Evolutionary conservation across 2,113 vertebrate genomes (phyloP), one percentile per base, ranked within the genome.

Genomic region (Rhea pennata): DNA sequence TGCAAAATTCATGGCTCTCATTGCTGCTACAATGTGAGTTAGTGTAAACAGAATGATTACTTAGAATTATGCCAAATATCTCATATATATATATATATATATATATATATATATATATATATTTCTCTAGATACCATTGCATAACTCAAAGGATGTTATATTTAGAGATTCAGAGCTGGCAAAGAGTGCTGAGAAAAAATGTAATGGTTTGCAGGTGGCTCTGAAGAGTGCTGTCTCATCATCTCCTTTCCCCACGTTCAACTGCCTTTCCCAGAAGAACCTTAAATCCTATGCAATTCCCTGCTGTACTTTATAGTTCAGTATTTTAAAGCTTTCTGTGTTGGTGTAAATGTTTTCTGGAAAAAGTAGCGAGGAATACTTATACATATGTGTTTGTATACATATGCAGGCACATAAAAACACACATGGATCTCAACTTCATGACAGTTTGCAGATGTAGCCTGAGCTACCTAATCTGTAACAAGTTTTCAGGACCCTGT

Each of bases 341-440:
- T 48, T 61, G 15, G 5, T 4, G 4, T 11, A 17, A 50, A 23
- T 33, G 29, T 48, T 59, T 48, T 42, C 26, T 58, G 40, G 27
- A 27, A 67, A 78, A 54, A 61, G 19, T 7, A 48, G n/a, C 56
- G 66, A 67, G 54, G 64, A 58, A 50, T 50, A 61, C 29, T 36
- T 48, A n/a, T 42, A 29, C 9, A 4, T 33, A 12, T 22, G 5
- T 14, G 17, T 53, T 85, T 56, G n/a, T 62, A 48, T 5, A 22
- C 2, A 3, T 11, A 39, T 48, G 26, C 46, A 40, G 2, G 1
- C 31, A 36, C 6, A 15, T 51, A 31, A 44, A 23, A 2, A 19
- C 50, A 20, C 2, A 19, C 50, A 23, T 9, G 44, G 22, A 71
- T 59, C 6, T 36, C 1, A 3, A 24, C 24, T 31, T 44, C 14